These are phyloP conservation scores for Nannoperca australis DNA, from an alignment of 2,797 vertebrate species.

Conservation along the genomic window DNA sequence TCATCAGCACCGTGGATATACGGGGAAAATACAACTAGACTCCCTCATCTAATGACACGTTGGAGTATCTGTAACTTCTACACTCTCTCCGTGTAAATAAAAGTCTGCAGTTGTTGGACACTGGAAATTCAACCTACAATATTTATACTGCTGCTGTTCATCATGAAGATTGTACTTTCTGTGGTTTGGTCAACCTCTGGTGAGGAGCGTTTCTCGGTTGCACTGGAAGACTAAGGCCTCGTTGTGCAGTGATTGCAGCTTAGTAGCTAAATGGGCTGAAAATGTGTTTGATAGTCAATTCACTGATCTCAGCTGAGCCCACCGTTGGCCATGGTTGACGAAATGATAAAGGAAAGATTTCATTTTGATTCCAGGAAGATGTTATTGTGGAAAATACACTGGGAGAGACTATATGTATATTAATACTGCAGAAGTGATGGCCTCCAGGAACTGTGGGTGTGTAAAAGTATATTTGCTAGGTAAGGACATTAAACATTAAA, in stretches of 20 bases:
- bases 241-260: conserved; percentile 35
- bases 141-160: background rate
- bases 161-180: conserved; percentile 11
- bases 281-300: conserved; percentile 16
- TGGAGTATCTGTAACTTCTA: background rate
- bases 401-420: background rate
- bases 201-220: background rate
- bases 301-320: conserved; percentile 10
- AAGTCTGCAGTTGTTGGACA: background rate
- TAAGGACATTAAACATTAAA: conserved; percentile 22
- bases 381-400: background rate
- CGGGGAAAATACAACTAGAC: background rate
- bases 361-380: background rate
- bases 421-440: background rate
- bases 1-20: background rate
- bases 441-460: background rate
- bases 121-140: background rate
- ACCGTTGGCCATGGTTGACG: background rate
- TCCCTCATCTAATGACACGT: background rate
- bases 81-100: background rate
- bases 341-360: background rate
- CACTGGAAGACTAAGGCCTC: background rate
- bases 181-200: conserved; percentile 10
- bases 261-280: conserved; percentile 30
- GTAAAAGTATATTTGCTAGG: background rate